Evolutionary conservation across 2,797 vertebrate species (phyloP), one percentile per base, ranked within the genome.

Genomic region (Ctenopoma multispine): DNA sequence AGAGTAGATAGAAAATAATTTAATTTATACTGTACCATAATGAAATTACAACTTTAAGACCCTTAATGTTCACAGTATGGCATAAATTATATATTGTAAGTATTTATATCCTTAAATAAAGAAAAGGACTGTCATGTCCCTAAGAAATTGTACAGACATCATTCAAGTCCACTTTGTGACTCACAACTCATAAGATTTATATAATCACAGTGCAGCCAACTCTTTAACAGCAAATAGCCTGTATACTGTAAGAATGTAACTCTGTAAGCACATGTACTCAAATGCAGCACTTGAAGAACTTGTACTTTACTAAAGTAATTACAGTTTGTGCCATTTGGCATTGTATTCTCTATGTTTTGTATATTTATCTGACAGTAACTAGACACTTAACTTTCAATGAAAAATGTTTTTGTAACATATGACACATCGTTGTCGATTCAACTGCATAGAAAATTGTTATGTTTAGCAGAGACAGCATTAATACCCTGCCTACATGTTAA

Each of bases 1-100:
- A 69, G 38, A 18, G 63, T 43, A 21, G 65, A 47, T 40, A 40
- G 3, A 48, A 44, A 27, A 69, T 50, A 34, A 64, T 50, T 75
- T 41, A 20, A 44, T 65, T 61, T 51, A 66, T 14, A 31, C 60
- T 70, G 21, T 41, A 53, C 31, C 12, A 36, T 54, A 81, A 63
- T 63, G 27, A 74, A 44, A 18, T 62, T 40, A 54, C 10, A 49
- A 17, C 58, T 68, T 13, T 29, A 41, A 54, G 13, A 18, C 29
- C 15, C 8, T 2, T 18, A 23, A 43, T 50, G 5, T 17, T 41
- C 23, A 44, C 23, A 57, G 29, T 27, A 27, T 43, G 5, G 31
- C 21, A 57, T 9, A 23, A 69, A 49, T 12, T 14, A 44, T 66
- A 51, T 15, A 10, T 24, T 57, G 4, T 40, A 17, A 47, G 8